Base-by-base conservation (phyloP, 2,113 vertebrate species). In the Pseudolaguvia tuberculata region DNA sequence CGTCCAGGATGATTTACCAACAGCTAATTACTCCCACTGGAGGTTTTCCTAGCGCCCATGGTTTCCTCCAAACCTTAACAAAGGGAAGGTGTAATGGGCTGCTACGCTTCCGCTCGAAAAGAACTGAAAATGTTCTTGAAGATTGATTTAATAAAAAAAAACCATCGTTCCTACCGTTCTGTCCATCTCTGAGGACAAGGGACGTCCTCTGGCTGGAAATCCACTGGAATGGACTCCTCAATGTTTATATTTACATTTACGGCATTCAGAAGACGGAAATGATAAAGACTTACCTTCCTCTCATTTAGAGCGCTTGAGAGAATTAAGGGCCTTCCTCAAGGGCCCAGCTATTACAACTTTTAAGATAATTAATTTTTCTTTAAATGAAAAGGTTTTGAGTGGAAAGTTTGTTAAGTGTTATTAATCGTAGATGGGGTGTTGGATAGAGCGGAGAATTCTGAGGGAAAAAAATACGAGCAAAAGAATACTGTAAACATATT, bases 1-100 rank as follows among this genome's bases (percentile, higher is more conserved):
- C 80, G 62, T 82, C 63, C 82, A 42, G 80, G 81, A 75, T 61
- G 79, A 78, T 88, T 85, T 84, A 79, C 79, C 81, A 81, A 25
- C 79, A 66, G 85, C 82, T 90, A 89, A 91, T 89, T 87, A 86
- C 83, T 90, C 89, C 88, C 88, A 84, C 78, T 56, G 86, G 86
- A 80, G 68, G 67, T 83, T 70, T 79, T 20, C 81, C 86, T 87
- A 88, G 86, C 83, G 86, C 86, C 78, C 65, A 79, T 1, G 84
- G 21, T 83, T 77, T 85, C 84, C 82, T 78, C 80, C 71, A 85
- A 78, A 88, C 78, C 77, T 84, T 82, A 73, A 80, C 84, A 67
- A 70, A 58, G 85, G 86, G 86, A 86, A n/a, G 83, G 83, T 83
- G 87, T 84, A 84, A 74, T 76, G 83, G 82, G n/a, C 73, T 39